Percentiles rank a stretch among this genome's conserved stretches.
These are phyloP conservation scores for Crioceris asparagi DNA, from an alignment of 2,888 invertebrate species.

Conservation along the genomic window DNA sequence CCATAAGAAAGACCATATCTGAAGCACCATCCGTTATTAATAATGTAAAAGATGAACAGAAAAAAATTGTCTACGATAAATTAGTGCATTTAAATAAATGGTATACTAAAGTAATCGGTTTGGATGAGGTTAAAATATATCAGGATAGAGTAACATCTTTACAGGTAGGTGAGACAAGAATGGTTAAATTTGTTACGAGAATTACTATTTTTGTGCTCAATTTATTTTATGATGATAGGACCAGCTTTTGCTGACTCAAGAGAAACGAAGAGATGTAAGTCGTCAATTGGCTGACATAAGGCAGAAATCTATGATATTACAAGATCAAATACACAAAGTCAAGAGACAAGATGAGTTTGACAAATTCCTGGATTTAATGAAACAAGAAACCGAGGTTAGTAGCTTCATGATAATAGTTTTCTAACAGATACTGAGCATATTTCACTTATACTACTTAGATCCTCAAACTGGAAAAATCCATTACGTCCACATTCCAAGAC, in stretches of 20 bases:
- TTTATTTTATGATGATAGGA: conserved; percentile 37
- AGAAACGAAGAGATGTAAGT: conserved; percentile 51
- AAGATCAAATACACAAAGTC: conserved; percentile 64
- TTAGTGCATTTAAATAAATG: conserved; percentile 43
- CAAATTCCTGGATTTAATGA: conserved; percentile 61
- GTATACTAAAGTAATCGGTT: conserved; percentile 67
- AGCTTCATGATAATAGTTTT: too few species aligned
- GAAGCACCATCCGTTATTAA: conserved; percentile 24
- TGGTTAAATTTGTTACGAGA: not conserved
- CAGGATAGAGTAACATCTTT: conserved; percentile 64
- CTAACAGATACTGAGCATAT: not conserved
- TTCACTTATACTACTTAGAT: conserved; percentile 32
- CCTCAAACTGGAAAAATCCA: conserved; percentile 51
- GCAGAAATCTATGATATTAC: conserved; percentile 55
- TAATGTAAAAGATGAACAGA: conserved; percentile 21
- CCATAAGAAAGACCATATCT: conserved; percentile 18
- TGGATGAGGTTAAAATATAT: conserved; percentile 64
- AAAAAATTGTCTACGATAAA: conserved; percentile 33
- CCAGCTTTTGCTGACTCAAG: conserved; percentile 54
- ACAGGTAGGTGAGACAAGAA: conserved; percentile 37
- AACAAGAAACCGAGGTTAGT: conserved; percentile 52
- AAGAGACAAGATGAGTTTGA: conserved; percentile 59
- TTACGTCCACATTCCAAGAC: conserved; percentile 49
- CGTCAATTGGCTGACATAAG: conserved; percentile 50
- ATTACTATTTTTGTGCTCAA: not conserved